These are phyloP conservation scores for Tachypleus tridentatus DNA, from an alignment of 1,140 invertebrate genomes.

Conservation along the genomic window DNA sequence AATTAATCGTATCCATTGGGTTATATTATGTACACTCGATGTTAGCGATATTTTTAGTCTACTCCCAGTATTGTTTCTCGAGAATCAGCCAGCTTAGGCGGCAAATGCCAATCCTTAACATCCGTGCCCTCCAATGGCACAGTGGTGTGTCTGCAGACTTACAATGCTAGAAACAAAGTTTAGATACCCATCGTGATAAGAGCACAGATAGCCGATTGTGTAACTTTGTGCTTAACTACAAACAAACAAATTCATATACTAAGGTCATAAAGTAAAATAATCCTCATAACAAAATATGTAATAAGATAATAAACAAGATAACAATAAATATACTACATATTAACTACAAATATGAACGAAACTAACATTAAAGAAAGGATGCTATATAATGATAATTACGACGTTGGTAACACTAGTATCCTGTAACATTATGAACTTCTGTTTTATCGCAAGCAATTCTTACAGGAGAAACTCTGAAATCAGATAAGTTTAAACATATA, in stretches of 20 bases:
- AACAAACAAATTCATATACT: slow-evolving; percentile 1
- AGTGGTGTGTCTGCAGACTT: neutral
- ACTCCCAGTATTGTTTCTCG: no score
- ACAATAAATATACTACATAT: neutral
- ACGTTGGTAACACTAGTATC: neutral
- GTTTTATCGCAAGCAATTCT: neutral
- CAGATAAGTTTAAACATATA: slow-evolving; percentile 1
- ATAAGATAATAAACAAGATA: neutral
- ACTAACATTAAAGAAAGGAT: neutral
- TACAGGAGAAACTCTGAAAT: neutral
- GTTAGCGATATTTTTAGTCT: no score
- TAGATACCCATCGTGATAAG: neutral
- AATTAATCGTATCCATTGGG: no score
- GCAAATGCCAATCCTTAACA: no score
- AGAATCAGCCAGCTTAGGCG: no score
- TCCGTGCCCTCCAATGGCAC: no score
- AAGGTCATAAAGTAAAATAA: neutral
- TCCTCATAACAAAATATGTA: neutral
- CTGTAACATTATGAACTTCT: neutral
- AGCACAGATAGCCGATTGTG: slow-evolving; percentile 13
- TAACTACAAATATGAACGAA: neutral
- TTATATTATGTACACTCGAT: no score
- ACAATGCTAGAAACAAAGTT: neutral
- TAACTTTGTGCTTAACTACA: slow-evolving; percentile 5
- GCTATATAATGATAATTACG: neutral